Evolutionary conservation across 2,888 invertebrate genomes (phyloP).

Genomic region (Argyresthia goedartella): DNA sequence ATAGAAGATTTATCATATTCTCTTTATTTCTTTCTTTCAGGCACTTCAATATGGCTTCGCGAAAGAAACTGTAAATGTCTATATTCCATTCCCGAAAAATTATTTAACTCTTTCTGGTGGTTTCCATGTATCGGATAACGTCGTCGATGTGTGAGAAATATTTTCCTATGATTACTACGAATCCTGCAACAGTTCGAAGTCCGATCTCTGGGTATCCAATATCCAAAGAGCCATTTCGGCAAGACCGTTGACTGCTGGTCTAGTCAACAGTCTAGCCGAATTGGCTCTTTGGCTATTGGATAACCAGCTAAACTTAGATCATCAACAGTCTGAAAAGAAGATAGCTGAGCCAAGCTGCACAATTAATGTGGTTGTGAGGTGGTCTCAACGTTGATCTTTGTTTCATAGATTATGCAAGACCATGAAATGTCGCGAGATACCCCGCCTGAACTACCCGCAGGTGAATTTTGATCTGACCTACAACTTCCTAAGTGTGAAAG

Average conservation of each 20-base stretch:
- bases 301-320: too few relatives aligned
- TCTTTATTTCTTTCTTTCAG: constrained; percentile 20
- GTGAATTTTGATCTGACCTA: constrained; percentile 16
- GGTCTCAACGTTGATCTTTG: not conserved
- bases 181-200: too few relatives aligned
- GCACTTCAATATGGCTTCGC: constrained; percentile 32
- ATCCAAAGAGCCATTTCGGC: too few relatives aligned
- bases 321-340: too few relatives aligned
- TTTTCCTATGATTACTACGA: too few relatives aligned
- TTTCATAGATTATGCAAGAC: not conserved
- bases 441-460: not conserved
- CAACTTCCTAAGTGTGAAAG: constrained; percentile 30
- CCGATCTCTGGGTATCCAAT: too few relatives aligned
- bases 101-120: constrained; percentile 23
- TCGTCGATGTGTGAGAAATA: constrained; percentile 37
- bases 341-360: too few relatives aligned
- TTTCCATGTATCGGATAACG: constrained; percentile 31
- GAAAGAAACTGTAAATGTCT: constrained; percentile 30
- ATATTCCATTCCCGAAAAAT: constrained; percentile 18
- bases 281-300: too few relatives aligned
- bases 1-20: too few relatives aligned
- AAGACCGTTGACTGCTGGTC: too few relatives aligned
- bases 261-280: too few relatives aligned
- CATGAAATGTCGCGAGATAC: not conserved
- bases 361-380: too few relatives aligned